Evolutionary conservation across 2,797 vertebrate species (phyloP).

Genomic region (Hirundo rustica): DNA sequence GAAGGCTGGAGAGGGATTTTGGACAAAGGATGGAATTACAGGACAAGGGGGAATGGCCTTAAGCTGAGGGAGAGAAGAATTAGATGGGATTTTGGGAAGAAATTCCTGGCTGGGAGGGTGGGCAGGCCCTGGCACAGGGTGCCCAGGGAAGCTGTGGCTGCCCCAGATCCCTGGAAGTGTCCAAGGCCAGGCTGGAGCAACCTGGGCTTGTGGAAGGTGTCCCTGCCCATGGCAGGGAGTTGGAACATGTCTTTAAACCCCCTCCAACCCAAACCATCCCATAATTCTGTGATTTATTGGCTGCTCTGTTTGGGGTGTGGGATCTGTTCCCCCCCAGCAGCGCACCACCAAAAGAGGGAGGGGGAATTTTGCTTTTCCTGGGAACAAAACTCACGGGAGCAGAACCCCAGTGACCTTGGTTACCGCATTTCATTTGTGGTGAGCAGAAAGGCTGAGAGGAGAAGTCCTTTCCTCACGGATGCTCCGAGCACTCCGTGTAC

Average conservation of each 20-base stretch:
- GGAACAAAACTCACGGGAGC: not conserved
- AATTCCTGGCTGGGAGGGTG: accelerated
- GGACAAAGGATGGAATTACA: not conserved
- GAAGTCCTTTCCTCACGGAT: not conserved
- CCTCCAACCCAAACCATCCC: not conserved
- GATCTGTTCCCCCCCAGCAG: not conserved
- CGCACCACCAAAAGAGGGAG: not conserved
- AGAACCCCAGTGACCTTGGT: not conserved
- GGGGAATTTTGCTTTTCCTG: not conserved
- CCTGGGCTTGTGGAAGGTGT: accelerated
- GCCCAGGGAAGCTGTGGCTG: not conserved
- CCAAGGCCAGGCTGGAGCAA: accelerated
- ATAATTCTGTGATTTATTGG: not conserved
- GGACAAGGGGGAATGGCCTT: not conserved
- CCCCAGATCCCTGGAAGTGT: not conserved
- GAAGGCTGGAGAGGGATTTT: not conserved
- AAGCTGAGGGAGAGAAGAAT: not conserved
- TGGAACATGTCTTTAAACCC: not conserved
- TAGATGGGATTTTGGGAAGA: not conserved
- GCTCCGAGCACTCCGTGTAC: not conserved
- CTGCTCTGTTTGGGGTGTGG: accelerated
- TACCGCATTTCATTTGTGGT: not conserved
- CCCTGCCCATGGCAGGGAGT: not conserved
- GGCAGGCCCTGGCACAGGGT: accelerated
- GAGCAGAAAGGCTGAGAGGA: not conserved